These are phyloP conservation scores for Hoplodrina ambigua DNA, from an alignment of 2,888 invertebrate species.

Conservation along the genomic window DNA sequence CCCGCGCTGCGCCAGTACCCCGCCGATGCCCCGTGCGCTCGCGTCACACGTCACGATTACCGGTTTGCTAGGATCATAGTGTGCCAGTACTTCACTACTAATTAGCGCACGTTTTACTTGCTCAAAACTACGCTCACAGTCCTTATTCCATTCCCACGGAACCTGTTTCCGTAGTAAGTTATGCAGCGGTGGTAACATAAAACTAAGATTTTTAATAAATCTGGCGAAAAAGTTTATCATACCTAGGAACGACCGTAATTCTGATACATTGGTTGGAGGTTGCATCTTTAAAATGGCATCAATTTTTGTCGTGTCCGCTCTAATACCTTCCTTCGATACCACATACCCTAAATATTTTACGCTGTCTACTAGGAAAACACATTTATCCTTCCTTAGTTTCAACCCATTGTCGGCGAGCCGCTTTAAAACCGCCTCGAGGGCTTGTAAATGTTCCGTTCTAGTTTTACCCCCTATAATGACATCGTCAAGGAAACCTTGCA, in stretches of 20 bases:
- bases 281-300: conserved; percentile 30
- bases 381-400: neutral
- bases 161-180: conserved; percentile 42
- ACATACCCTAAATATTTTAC: neutral
- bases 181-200: conserved; percentile 32
- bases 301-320: conserved; percentile 7
- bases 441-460: neutral
- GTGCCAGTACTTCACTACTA: conserved; percentile 5
- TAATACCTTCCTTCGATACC: conserved; percentile 6
- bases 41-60: conserved; percentile 58
- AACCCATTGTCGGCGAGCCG: neutral
- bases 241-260: conserved; percentile 48
- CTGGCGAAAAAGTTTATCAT: conserved; percentile 48
- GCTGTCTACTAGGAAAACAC: neutral
- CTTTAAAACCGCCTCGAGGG: neutral
- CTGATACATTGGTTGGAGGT: conserved; percentile 25
- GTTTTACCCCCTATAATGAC: no score
- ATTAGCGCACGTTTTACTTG: neutral
- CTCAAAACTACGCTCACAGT: conserved; percentile 5
- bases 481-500: no score
- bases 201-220: conserved; percentile 50
- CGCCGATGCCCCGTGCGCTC: conserved; percentile 48
- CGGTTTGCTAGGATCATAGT: conserved; percentile 19
- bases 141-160: conserved; percentile 32
- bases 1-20: conserved; percentile 56